These are phyloP conservation scores for Falcaria lacertinaria DNA, from an alignment of 2,888 invertebrate genomes.

Conservation along the genomic window DNA sequence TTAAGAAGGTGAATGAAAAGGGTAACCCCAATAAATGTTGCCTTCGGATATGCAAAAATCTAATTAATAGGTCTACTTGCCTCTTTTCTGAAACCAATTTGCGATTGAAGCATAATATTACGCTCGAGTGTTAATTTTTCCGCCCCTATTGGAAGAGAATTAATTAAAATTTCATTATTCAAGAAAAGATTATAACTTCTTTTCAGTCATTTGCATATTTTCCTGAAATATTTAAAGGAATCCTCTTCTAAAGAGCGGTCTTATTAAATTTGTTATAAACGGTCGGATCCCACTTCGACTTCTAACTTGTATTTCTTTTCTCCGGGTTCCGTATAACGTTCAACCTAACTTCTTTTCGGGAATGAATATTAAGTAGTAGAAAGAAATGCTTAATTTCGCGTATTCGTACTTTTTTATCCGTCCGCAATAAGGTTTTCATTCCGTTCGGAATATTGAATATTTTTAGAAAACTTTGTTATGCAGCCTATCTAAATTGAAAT, in stretches of 20 bases:
- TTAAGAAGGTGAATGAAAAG: background rate
- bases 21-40: background rate
- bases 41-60: constrained; percentile 6
- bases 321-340: constrained; percentile 30
- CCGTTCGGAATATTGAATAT: background rate
- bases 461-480: too few relatives aligned
- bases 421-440: constrained; percentile 8
- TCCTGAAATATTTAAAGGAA: constrained; percentile 61
- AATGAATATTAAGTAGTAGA: constrained; percentile 49
- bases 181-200: constrained; percentile 62
- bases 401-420: constrained; percentile 28
- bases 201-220: constrained; percentile 63
- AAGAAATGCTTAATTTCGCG: constrained; percentile 34
- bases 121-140: constrained; percentile 26
- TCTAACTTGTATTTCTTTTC: constrained; percentile 50
- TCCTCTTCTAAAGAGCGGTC: constrained; percentile 48
- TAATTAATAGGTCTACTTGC: constrained; percentile 3
- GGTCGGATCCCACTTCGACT: constrained; percentile 35
- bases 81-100: constrained; percentile 19
- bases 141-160: constrained; percentile 43
- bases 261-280: constrained; percentile 65
- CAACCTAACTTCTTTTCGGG: constrained; percentile 36
- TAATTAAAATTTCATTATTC: constrained; percentile 66
- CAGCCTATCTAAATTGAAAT: too few relatives aligned
- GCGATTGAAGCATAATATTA: constrained; percentile 21